These are phyloP conservation scores for Phoxinus dragarum DNA, from an alignment of 2,797 vertebrate genomes.

Conservation along the genomic window DNA sequence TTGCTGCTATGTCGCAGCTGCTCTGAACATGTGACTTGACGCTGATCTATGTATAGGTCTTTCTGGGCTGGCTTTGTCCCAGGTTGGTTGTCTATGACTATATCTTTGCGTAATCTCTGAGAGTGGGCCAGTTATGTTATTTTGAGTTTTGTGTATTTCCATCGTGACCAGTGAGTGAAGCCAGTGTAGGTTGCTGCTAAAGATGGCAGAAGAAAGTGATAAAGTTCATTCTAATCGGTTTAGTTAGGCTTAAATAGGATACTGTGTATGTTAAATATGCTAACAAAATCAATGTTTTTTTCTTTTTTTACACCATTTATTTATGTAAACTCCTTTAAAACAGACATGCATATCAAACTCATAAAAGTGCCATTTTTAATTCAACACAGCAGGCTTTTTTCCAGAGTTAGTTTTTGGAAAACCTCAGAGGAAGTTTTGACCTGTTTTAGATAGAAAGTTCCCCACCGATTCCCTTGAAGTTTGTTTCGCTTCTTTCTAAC, in stretches of 20 bases:
- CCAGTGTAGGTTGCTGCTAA: conserved; percentile 1
- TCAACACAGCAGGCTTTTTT: not conserved
- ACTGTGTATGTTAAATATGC: not conserved
- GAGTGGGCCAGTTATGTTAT: not conserved
- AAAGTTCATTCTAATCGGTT: not conserved
- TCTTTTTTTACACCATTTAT: not conserved
- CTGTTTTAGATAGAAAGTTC: not conserved
- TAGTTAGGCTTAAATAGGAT: not conserved
- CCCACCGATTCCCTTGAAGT: not conserved
- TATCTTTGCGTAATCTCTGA: not conserved
- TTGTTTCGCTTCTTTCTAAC: not conserved
- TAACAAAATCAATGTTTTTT: not conserved
- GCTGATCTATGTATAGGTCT: conserved; percentile 30
- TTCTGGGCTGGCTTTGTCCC: conserved; percentile 8
- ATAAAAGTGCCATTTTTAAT: not conserved
- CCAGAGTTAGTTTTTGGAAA: not conserved
- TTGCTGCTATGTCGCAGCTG: conserved; percentile 20
- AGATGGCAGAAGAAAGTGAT: not conserved
- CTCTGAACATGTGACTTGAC: conserved; percentile 29
- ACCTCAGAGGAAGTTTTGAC: not conserved
- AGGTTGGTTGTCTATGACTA: conserved; percentile 4
- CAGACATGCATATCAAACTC: not conserved
- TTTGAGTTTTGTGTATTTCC: not conserved
- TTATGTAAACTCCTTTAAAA: not conserved
- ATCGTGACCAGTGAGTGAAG: not conserved